A percentile compares a stretch with the other conserved stretches of the same genome.
Conservation (phyloP, 2,888 invertebrate genomes). For the Abrostola tripartita region DNA sequence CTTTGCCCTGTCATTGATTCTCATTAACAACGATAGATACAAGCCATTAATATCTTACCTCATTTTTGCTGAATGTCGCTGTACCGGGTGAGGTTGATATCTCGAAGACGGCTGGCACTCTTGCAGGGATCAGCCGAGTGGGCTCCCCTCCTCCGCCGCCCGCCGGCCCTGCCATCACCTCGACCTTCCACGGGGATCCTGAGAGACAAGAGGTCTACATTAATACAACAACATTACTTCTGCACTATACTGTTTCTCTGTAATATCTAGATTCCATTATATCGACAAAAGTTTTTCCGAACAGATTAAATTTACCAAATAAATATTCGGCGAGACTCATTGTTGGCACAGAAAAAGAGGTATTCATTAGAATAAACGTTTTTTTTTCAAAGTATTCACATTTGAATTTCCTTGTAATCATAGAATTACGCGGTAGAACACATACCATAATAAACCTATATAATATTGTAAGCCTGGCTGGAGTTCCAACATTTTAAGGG, state of each 20-base stretch:
- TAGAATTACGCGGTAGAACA: too few species aligned
- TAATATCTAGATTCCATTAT: background rate
- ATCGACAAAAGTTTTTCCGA: background rate
- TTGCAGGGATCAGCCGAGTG: constrained; percentile 96
- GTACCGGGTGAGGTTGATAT: constrained; percentile 90
- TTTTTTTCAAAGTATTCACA: too few species aligned
- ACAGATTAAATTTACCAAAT: background rate
- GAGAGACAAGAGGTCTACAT: constrained; percentile 43
- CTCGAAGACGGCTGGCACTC: constrained; percentile 96
- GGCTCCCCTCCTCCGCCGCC: constrained; percentile 95
- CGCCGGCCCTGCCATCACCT: constrained; percentile 93
- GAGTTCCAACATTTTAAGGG: too few species aligned
- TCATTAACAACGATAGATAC: too few species aligned
- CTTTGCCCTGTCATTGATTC: too few species aligned
- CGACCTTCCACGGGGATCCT: constrained; percentile 98
- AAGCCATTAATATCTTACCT: constrained; percentile 63
- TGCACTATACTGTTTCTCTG: too few species aligned
- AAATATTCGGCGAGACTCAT: constrained; percentile 2
- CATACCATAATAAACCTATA: too few species aligned
- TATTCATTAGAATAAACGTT: too few species aligned
- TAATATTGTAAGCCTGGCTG: too few species aligned
- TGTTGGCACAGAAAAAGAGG: background rate
- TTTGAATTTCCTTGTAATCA: too few species aligned
- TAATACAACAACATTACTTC: too few species aligned
- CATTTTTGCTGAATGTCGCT: constrained; percentile 81